These are phyloP conservation scores for Drosophila ohnishii DNA, from an alignment of 1,140 invertebrate genomes.

Conservation along the genomic window DNA sequence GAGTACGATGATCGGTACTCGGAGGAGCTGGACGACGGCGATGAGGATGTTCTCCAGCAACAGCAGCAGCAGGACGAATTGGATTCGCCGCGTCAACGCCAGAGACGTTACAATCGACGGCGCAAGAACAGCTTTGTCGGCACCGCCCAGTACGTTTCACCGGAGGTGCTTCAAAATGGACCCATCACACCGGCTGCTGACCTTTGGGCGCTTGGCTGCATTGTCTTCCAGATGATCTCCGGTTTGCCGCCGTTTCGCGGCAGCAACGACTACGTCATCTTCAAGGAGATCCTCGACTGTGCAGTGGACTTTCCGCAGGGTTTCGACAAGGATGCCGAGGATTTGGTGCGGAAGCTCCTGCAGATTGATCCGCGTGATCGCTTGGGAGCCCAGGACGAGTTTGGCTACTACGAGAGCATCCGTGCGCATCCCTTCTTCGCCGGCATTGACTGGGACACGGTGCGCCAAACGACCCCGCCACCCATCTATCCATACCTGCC, in stretches of 20 bases:
- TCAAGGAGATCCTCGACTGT: slow-evolving; percentile 96
- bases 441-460: slow-evolving; percentile 91
- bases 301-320: slow-evolving; percentile 97
- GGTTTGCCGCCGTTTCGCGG: slow-evolving; percentile 96
- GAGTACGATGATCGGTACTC: slow-evolving; percentile 51
- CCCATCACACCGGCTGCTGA: slow-evolving; percentile 92
- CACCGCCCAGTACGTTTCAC: slow-evolving; percentile 99
- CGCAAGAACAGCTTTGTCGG: slow-evolving; percentile 96
- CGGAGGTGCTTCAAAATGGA: slow-evolving; percentile 95
- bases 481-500: slow-evolving; percentile 92
- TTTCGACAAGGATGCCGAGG: slow-evolving; percentile 92
- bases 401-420: slow-evolving; percentile 91
- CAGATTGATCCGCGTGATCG: slow-evolving; percentile 91
- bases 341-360: slow-evolving; percentile 94
- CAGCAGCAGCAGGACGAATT: slow-evolving; percentile 51
- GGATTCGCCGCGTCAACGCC: slow-evolving; percentile 40
- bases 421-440: slow-evolving; percentile 93
- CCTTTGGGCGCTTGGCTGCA: slow-evolving; percentile 99
- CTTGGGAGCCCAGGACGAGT: slow-evolving; percentile 91
- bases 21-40: slow-evolving; percentile 47
- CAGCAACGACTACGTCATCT: slow-evolving; percentile 97
- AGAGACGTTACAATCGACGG: slow-evolving; percentile 46
- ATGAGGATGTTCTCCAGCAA: slow-evolving; percentile 31
- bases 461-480: slow-evolving; percentile 92
- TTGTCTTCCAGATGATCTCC: slow-evolving; percentile 98